These are phyloP conservation scores for Nemotelus pantherinus DNA, from an alignment of 2,888 invertebrate genomes.

Conservation along the genomic window DNA sequence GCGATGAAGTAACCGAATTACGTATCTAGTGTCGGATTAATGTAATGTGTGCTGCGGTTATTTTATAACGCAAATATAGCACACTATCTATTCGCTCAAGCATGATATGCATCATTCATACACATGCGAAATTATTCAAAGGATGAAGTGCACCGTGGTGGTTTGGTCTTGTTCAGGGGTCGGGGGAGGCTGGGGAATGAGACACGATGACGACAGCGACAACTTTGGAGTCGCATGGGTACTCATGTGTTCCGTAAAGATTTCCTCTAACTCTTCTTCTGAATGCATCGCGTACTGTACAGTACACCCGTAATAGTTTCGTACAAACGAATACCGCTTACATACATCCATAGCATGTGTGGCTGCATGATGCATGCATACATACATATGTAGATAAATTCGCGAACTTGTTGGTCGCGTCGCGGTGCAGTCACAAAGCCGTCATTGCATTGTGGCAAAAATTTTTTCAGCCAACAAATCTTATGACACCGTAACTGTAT, in stretches of 20 bases:
- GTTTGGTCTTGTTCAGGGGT: neutral
- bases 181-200: neutral
- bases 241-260: neutral
- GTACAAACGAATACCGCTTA: neutral
- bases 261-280: neutral
- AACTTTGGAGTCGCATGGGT: neutral
- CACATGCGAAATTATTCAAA: neutral
- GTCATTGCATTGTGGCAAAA: no score
- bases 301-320: neutral
- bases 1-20: constrained; percentile 24
- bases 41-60: neutral
- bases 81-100: neutral
- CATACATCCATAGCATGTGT: neutral
- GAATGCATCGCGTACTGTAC: no score
- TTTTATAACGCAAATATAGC: constrained; percentile 14
- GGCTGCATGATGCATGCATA: neutral
- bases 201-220: neutral
- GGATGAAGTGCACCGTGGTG: neutral
- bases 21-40: neutral
- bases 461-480: no score
- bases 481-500: no score
- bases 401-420: neutral
- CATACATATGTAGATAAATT: neutral
- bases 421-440: neutral
- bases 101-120: neutral